Conservation (phyloP, 2,888 invertebrate genomes). For the Megastigmus dorsalis region DNA sequence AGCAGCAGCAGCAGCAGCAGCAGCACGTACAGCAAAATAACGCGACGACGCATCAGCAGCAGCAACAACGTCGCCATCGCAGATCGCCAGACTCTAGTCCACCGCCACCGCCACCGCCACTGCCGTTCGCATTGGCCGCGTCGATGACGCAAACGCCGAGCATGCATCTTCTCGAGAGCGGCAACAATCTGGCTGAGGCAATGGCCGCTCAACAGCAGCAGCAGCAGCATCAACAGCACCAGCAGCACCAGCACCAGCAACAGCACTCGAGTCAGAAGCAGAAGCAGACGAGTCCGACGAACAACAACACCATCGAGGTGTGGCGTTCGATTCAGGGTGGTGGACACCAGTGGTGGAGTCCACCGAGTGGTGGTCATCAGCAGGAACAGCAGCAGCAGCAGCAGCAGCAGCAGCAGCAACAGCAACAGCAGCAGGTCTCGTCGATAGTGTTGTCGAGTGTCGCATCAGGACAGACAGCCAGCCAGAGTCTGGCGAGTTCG, state of each 20-base stretch:
- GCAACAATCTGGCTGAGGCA: slow-evolving; percentile 68
- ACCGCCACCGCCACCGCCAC: slow-evolving; percentile 59
- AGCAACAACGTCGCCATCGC: not conserved
- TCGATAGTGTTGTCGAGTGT: slow-evolving; percentile 57
- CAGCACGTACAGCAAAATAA: slow-evolving; percentile 42
- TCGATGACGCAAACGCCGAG: slow-evolving; percentile 73
- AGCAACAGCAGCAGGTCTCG: slow-evolving; percentile 60
- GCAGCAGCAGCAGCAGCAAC: slow-evolving; percentile 69
- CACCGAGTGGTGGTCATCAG: slow-evolving; percentile 57
- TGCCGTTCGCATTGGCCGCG: slow-evolving; percentile 64
- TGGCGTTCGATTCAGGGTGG: slow-evolving; percentile 71
- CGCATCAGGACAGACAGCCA: slow-evolving; percentile 68
- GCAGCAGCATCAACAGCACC: slow-evolving; percentile 68
- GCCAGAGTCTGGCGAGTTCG: slow-evolving; percentile 79
- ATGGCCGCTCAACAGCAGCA: slow-evolving; percentile 61
- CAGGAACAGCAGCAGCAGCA: not conserved
- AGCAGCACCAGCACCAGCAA: slow-evolving; percentile 70
- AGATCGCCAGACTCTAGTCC: slow-evolving; percentile 51
- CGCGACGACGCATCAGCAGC: slow-evolving; percentile 29
- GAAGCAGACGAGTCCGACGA: slow-evolving; percentile 73
- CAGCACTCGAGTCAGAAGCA: slow-evolving; percentile 62
- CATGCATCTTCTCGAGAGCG: slow-evolving; percentile 72
- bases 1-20: slow-evolving; percentile 2
- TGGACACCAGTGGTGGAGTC: slow-evolving; percentile 71
- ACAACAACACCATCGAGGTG: slow-evolving; percentile 77